Conservation (phyloP, 2,113 vertebrate species). For the Steatornis caripensis region DNA sequence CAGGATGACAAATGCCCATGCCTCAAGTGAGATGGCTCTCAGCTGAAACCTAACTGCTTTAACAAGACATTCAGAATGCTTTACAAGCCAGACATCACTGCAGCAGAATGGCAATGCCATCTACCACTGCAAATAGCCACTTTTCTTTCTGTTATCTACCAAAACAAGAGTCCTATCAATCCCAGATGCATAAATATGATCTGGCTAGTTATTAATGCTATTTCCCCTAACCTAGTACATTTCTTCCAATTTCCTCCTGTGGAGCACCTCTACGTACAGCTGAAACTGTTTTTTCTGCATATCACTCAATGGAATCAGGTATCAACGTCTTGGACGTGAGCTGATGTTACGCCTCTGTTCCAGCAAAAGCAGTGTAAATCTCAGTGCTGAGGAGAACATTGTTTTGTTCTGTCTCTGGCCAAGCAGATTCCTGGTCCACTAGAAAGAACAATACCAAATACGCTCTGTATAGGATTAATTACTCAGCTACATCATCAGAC, state of each 20-base stretch:
- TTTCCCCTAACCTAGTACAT: background rate
- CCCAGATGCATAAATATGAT: accelerated
- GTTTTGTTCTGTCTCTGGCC: background rate
- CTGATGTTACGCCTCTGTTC: background rate
- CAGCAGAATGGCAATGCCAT: background rate
- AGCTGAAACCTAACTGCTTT: background rate
- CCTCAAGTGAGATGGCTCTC: background rate
- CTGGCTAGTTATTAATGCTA: background rate
- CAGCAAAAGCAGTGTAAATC: background rate
- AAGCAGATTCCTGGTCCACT: background rate
- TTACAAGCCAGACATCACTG: background rate
- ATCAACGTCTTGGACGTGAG: background rate
- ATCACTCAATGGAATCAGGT: background rate
- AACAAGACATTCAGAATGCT: background rate
- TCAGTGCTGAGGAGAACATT: background rate
- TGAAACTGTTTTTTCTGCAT: background rate
- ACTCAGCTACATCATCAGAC: background rate
- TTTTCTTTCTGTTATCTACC: background rate
- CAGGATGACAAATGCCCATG: background rate
- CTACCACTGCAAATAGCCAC: background rate
- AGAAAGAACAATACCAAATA: background rate
- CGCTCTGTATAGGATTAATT: background rate
- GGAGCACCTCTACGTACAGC: background rate
- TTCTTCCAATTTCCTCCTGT: background rate
- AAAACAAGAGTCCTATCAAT: background rate